These are phyloP conservation scores for Gastracanthus pulcherrimus DNA, from an alignment of 2,888 invertebrate genomes.

Conservation along the genomic window DNA sequence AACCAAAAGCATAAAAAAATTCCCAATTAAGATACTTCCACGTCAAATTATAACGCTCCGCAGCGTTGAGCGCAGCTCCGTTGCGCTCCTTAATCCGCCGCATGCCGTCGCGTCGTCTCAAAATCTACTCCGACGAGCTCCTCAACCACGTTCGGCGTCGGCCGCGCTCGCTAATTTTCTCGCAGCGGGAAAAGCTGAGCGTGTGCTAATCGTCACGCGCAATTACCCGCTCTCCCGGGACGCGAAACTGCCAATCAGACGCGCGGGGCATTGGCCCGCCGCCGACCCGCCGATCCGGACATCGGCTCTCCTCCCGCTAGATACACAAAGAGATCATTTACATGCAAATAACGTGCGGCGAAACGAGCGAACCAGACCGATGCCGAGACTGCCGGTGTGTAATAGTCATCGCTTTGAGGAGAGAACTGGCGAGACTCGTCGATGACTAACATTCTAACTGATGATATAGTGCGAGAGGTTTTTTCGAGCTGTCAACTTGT, in stretches of 20 bases:
- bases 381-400: neutral
- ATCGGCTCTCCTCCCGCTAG: neutral
- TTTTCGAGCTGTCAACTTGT: neutral
- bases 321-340: conserved; percentile 37
- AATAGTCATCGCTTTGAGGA: neutral
- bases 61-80: too few species aligned
- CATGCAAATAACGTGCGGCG: conserved; percentile 34
- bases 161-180: conserved; percentile 16
- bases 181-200: conserved; percentile 11
- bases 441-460: too few species aligned
- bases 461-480: neutral
- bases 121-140: neutral
- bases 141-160: neutral
- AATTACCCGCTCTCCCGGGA: conserved; percentile 58
- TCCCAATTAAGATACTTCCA: too few species aligned
- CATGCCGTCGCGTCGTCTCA: neutral
- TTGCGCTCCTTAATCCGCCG: too few species aligned
- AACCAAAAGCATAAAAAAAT: too few species aligned
- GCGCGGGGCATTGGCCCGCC: too few species aligned
- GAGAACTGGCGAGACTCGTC: neutral
- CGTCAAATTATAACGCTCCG: too few species aligned
- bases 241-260: conserved; percentile 58
- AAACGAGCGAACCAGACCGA: neutral
- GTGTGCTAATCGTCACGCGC: conserved; percentile 59
- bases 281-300: conserved; percentile 23